Base-by-base conservation (phyloP, 2,797 vertebrate genomes). In the Melopsittacus undulatus region DNA sequence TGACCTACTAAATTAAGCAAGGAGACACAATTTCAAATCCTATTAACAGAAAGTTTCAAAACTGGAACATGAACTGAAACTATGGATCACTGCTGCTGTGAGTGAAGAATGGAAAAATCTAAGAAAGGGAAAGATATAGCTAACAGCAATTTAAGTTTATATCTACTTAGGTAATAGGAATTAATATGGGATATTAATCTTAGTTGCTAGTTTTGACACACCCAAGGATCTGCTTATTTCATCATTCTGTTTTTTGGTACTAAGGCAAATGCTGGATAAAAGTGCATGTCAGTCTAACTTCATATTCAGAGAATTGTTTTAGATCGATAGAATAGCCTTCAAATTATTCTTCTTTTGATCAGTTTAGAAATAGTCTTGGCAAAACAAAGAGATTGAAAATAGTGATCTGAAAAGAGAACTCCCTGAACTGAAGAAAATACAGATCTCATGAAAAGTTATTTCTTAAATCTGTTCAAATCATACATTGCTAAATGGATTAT, bases 241-340 rank as follows among this genome's bases (percentile, higher is more conserved):
- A 48, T 75, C 56, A 32, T 74, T 87, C n/a, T 83, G 87, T 91
- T 92, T 92, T 96, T 92, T 64, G 80, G 73, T 92, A 49, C 40
- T 79, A 77, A 79, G 59, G 62, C 27, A 79, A 79, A 76, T 82
- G 43, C 40, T 76, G 34, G 18, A 54, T 83, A 82, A 91, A 91
- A 89, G 64, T 64, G 64, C 23, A 4, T 62, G 16, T 69, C 51
- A 74, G 15, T 85, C 54, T 87, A n/a, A 54, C 48, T 83, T 66
- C 0, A 1, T 88, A 36, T 52, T 93, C 63, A 80, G 43, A 69
- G 6, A 85, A 54, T 32, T 78, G 32, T 2, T 57, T 92, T 77
- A 73, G 40, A 68, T 77, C 89, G 64, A 56, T 56, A 21, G 29
- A 76, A 67, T 10, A 62, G 24, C 19, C 40, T 90, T 86, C 6